These are phyloP conservation scores for Capreolus pygargus DNA, from an alignment of 2,113 vertebrate genomes.

Conservation along the genomic window DNA sequence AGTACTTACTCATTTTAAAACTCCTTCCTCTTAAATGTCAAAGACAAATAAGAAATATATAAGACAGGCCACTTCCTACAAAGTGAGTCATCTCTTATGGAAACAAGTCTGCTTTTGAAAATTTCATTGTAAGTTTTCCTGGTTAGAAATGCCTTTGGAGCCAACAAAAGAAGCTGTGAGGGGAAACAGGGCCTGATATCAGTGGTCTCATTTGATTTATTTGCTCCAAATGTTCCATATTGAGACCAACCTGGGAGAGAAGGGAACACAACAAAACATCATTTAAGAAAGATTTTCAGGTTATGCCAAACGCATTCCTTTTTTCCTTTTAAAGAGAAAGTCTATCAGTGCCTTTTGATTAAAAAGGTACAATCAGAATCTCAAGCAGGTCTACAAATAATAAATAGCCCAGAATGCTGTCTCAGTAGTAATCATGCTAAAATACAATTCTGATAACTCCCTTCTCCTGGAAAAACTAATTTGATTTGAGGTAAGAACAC, in stretches of 20 bases:
- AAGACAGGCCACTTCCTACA: constrained; percentile 63
- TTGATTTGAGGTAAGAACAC: not conserved
- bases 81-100: constrained; percentile 59
- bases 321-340: not conserved
- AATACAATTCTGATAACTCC: not conserved
- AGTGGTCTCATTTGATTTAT: not conserved
- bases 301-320: not conserved
- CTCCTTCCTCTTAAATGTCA: constrained; percentile 66
- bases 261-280: not conserved
- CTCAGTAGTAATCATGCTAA: not conserved
- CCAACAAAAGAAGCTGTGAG: not conserved
- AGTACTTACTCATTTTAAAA: constrained; percentile 66
- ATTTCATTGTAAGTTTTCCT: constrained; percentile 49
- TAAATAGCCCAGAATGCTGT: not conserved
- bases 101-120: constrained; percentile 54
- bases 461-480: not conserved
- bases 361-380: not conserved
- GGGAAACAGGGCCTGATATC: not conserved
- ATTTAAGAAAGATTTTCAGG: not conserved
- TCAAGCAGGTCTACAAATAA: not conserved
- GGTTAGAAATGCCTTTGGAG: constrained; percentile 14
- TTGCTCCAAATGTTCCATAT: constrained; percentile 6
- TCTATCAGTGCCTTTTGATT: not conserved
- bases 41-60: constrained; percentile 44
- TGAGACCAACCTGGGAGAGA: constrained; percentile 2